Conservation (phyloP, 2,888 invertebrate species). For the Priapulus caudatus region DNA sequence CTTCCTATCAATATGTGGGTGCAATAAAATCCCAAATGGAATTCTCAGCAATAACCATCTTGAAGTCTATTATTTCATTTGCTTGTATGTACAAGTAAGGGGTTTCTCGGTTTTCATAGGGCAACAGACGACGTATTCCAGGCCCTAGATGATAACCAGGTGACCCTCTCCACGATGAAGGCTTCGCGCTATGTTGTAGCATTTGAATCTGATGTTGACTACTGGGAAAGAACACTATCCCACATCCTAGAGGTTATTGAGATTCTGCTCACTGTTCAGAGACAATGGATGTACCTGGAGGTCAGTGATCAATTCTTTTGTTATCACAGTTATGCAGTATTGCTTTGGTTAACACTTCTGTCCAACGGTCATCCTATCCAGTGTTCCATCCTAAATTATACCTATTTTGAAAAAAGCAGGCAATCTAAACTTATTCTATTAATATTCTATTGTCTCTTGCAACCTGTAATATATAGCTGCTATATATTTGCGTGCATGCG, state of each 20-base stretch:
- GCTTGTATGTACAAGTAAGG: too few relatives aligned
- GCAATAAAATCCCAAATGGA: too few relatives aligned
- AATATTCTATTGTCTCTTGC: too few relatives aligned
- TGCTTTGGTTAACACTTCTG: too few relatives aligned
- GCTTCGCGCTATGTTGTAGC: constrained; percentile 67
- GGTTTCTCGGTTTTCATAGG: too few relatives aligned
- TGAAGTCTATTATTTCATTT: too few relatives aligned
- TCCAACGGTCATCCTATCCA: neutral
- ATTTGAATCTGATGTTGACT: constrained; percentile 66
- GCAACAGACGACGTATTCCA: constrained; percentile 61
- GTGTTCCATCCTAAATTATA: neutral
- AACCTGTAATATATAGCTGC: too few relatives aligned
- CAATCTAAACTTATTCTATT: too few relatives aligned
- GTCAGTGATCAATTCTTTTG: constrained; percentile 27
- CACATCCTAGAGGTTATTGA: constrained; percentile 70
- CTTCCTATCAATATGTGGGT: too few relatives aligned
- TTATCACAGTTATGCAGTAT: neutral
- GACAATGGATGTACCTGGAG: constrained; percentile 73
- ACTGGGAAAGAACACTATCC: constrained; percentile 72
- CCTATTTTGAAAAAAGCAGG: too few relatives aligned
- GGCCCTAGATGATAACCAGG: constrained; percentile 69
- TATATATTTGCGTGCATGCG: too few relatives aligned
- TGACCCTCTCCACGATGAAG: constrained; percentile 72
- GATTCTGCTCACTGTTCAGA: constrained; percentile 63
- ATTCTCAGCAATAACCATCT: too few relatives aligned